Evolutionary conservation across 2,797 vertebrate genomes (phyloP), one percentile per base, ranked within the genome.

Genomic region (Gambusia yucatana): DNA sequence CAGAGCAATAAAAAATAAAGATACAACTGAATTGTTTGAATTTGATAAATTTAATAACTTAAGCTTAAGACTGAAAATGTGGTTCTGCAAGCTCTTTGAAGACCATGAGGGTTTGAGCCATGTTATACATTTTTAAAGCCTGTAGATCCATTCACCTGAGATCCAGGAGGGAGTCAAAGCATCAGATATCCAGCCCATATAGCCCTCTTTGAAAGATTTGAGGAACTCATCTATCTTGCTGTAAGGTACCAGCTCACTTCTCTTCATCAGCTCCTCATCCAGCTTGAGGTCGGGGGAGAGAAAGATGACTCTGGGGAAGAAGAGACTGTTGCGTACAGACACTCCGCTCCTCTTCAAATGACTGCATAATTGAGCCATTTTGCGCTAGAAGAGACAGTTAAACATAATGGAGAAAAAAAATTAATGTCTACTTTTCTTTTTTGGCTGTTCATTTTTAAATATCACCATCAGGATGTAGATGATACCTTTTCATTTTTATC

Each of bases 151-250:
- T 90, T 90, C 81, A 96, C 96, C 96, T 39, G 95, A 94, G 69
- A 96, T 82, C 96, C 95, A 96, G 41, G 95, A 94, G 3, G 96
- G 96, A 3, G 93, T 95, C 70, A 96, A 43, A 1, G 94, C 91
- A 22, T 95, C 94, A 16, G 93, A 89, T 14, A 96, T 88, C 95
- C 96, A 95, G 85, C 91, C 82, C 78, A 91, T 11, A 71, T 95
- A 96, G 41, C 93, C 84, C 74, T 94, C 94, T 57, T 79, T 93
- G 84, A 96, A 95, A 43, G 95, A 96, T 46, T 30, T 46, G 71
- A 96, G 87, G 89, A 96, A 96, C 30, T 78, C 69, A 25, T 96
- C 89, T 71, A 94, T 82, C 73, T 94, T 89, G 59, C 76, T 25
- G 48, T 92, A 88, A 80, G 88, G 79, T 79, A 96, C 81, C 87